Evolutionary conservation across 2,888 invertebrate genomes (phyloP).

Genomic region (Bugula neritina): DNA sequence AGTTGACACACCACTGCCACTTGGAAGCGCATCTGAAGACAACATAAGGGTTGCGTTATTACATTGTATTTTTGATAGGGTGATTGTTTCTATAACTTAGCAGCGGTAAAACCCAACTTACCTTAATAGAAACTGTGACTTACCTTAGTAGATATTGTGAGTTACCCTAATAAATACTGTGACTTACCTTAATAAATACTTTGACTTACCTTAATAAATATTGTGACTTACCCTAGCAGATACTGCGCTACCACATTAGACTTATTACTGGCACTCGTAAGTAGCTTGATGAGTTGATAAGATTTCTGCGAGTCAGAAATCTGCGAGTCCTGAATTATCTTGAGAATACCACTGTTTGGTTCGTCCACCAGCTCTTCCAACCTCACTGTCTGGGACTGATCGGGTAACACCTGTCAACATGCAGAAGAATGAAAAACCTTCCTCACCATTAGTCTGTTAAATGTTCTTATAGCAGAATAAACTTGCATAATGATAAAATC

Average conservation of each 20-base stretch:
- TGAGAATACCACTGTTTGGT: constrained; percentile 29
- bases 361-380: neutral
- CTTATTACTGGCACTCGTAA: constrained; percentile 53
- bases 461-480: too few relatives aligned
- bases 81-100: too few relatives aligned
- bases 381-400: neutral
- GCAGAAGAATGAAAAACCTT: too few relatives aligned
- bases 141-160: too few relatives aligned
- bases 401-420: constrained; percentile 1
- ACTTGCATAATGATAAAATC: too few relatives aligned
- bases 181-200: too few relatives aligned
- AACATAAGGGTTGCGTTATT: neutral
- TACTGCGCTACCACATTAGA: constrained; percentile 52
- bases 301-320: constrained; percentile 54
- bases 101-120: neutral
- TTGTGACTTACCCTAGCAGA: constrained; percentile 42
- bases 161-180: neutral
- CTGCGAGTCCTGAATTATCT: constrained; percentile 51
- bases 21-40: constrained; percentile 38
- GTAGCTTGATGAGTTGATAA: constrained; percentile 56
- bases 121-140: neutral
- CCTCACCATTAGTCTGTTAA: too few relatives aligned
- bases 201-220: neutral
- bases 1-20: constrained; percentile 58
- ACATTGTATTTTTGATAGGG: neutral